Evolutionary conservation across 2,113 vertebrate genomes (phyloP), one percentile per base, ranked within the genome.

Genomic region (Nannobrachium achirus): DNA sequence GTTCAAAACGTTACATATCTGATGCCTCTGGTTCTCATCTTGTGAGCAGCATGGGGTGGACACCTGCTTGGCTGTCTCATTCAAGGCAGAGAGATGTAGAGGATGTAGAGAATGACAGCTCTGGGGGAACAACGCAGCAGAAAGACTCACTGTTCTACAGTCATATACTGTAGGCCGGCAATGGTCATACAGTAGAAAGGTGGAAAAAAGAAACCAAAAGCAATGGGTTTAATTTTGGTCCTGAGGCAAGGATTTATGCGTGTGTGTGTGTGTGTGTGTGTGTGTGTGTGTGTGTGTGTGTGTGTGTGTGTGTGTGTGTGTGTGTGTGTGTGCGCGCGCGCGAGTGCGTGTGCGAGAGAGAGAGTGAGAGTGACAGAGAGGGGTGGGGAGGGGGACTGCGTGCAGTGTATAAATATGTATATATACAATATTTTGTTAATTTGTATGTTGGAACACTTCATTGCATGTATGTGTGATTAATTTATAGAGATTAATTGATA

Each of bases 51-150:
- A 52, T 42, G 18, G 80, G 80, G 20, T 10, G 68, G 73, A 75
- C 82, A 81, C 85, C 83, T 85, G 80, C 80, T 66, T 80, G 63
- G 78, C 56, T 67, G 33, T 56, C 78, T 82, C 81, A 73, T 73
- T 67, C 68, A 15, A 53, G 69, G 19, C 66, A 69, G 49, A 74
- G 50, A 18, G 58, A 66, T n/a, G n/a, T n/a, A n/a, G 57, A 75
- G 76, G 76, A 79, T 66, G 75, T 79, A 58, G 14, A 50, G 53
- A 79, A 61, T 62, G 76, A 76, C 78, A 69, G 66, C 56, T 80
- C 20, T 69, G n/a, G 56, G 70, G 75, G 63, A 68, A 72, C 56
- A 75, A 63, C 42, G 50, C 63, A 68, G 63, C 50, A 1, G 62
- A 38, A 56, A 70, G 63, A 76, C 65, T 78, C 71, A 69, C 71